These are phyloP conservation scores for Lasioglossum calceatum DNA, from an alignment of 2,888 invertebrate genomes.

Conservation along the genomic window DNA sequence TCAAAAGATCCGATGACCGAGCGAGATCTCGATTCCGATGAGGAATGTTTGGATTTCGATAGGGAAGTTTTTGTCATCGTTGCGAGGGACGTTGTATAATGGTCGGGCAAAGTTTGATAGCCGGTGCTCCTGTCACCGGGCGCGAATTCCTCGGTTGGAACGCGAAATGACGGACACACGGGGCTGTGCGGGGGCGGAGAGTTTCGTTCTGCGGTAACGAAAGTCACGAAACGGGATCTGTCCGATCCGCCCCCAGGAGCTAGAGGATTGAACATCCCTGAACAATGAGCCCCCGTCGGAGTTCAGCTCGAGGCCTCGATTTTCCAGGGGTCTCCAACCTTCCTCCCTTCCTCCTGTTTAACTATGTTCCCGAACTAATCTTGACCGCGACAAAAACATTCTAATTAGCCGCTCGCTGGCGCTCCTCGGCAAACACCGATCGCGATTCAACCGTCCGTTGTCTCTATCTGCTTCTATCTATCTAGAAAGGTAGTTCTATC, in stretches of 20 bases:
- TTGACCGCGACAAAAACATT: conserved; percentile 6
- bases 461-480: neutral
- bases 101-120: neutral
- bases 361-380: conserved; percentile 19
- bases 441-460: neutral
- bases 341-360: neutral
- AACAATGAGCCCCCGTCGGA: conserved; percentile 22
- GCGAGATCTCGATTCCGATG: neutral
- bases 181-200: neutral
- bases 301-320: neutral
- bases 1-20: neutral
- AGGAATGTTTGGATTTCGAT: neutral
- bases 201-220: conserved; percentile 25
- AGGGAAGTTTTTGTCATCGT: neutral
- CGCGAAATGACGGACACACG: neutral
- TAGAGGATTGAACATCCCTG: conserved; percentile 15
- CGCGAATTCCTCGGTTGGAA: conserved; percentile 7
- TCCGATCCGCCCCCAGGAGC: neutral
- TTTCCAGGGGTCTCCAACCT: neutral
- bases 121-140: neutral
- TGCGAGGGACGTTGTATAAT: neutral
- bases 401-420: neutral
- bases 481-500: neutral
- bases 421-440: neutral
- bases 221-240: conserved; percentile 25